phyloP scores from a whole-genome alignment of 2,888 invertebrate genomes.

The Caenorhabditis sp. region DNA sequence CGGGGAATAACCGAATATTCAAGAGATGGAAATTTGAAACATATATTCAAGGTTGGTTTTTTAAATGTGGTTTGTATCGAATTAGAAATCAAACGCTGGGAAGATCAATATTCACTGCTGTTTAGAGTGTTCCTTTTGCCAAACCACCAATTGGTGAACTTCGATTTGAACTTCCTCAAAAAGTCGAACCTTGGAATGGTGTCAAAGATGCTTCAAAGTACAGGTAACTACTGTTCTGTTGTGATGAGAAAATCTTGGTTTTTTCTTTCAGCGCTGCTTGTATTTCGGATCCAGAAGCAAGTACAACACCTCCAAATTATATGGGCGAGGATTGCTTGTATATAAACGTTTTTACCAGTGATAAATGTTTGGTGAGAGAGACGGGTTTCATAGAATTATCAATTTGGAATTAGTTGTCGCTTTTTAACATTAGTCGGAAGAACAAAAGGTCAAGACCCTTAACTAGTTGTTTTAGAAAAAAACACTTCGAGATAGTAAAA shows the following conservation, averaged over 20 bases:
- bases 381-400: no score
- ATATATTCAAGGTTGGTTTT: constrained; percentile 21
- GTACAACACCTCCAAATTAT: not conserved
- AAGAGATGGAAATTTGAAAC: not conserved
- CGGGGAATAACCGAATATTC: constrained; percentile 15
- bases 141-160: constrained; percentile 24
- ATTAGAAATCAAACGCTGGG: no score
- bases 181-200: constrained; percentile 15
- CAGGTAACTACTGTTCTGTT: constrained; percentile 4
- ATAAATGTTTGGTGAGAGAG: constrained; percentile 18
- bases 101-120: no score
- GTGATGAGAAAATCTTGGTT: no score
- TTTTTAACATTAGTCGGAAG: no score
- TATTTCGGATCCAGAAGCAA: not conserved
- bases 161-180: constrained; percentile 17
- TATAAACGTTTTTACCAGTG: constrained; percentile 30
- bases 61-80: no score
- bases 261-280: constrained; percentile 5
- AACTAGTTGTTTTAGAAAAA: no score
- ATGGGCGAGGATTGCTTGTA: constrained; percentile 32
- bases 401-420: no score
- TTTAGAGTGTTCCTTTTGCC: constrained; percentile 17
- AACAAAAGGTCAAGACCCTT: no score
- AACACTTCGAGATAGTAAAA: no score
- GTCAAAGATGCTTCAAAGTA: constrained; percentile 30